A percentile compares a stretch with the other conserved stretches of the same genome.
Evolutionary conservation across 2,888 invertebrate species (phyloP).

Genomic region (Hyles lineata): DNA sequence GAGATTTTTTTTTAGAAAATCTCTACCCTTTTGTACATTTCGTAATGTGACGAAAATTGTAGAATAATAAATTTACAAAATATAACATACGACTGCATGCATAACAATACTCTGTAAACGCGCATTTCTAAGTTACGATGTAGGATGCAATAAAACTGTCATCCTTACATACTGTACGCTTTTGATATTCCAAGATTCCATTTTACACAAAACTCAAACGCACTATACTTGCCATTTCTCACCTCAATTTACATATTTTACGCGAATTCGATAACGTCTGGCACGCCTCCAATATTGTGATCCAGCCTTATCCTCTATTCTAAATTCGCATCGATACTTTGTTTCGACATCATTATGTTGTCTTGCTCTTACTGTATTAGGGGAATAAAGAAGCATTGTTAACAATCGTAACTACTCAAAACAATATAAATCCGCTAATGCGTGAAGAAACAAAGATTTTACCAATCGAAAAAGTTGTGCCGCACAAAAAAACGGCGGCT

Average conservation of each 20-base stretch:
- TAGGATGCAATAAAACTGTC: slow-evolving; percentile 19
- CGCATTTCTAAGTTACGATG: background rate
- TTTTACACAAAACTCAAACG: slow-evolving; percentile 32
- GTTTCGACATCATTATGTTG: slow-evolving; percentile 43
- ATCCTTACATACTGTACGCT: background rate
- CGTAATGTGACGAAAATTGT: no score
- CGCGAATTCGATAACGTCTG: slow-evolving; percentile 76
- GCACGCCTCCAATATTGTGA: slow-evolving; percentile 63
- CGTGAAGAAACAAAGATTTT: slow-evolving; percentile 6
- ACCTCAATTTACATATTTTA: slow-evolving; percentile 76
- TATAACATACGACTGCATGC: background rate
- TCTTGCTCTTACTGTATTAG: slow-evolving; percentile 1
- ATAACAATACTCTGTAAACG: background rate
- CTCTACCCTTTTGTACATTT: no score
- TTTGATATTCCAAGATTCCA: slow-evolving; percentile 34
- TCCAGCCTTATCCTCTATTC: slow-evolving; percentile 44
- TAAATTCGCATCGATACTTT: slow-evolving; percentile 44
- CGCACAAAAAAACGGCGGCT: slow-evolving; percentile 6
- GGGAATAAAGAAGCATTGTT: slow-evolving; percentile 4
- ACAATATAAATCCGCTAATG: slow-evolving; percentile 5
- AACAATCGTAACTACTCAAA: background rate
- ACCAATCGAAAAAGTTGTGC: slow-evolving; percentile 10
- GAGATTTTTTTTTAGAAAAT: no score
- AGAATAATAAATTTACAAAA: no score
- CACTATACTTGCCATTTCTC: slow-evolving; percentile 47